Percentiles rank a stretch among this genome's conserved stretches.
phyloP scores from a whole-genome alignment of 35 echinoderm and acorn worm species.

The Apostichopus californicus region DNA sequence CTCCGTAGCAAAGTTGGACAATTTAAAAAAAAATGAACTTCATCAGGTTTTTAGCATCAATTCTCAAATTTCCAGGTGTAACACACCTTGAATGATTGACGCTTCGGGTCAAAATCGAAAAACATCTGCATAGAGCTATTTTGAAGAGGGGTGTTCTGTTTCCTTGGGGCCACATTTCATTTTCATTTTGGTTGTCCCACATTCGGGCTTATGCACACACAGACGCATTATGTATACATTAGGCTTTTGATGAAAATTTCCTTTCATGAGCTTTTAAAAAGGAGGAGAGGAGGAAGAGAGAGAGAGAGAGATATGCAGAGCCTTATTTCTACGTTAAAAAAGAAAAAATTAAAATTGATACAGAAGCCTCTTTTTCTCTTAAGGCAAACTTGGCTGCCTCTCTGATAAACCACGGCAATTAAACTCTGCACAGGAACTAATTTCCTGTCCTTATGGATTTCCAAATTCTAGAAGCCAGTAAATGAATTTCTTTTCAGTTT shows the following conservation, averaged over 20 bases:
- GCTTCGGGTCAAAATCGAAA: slow-evolving; percentile 65
- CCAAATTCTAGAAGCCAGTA: slow-evolving; percentile 38
- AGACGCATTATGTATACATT: slow-evolving; percentile 52
- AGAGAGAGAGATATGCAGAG: neutral
- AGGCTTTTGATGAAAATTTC: slow-evolving; percentile 43
- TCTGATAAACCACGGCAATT: slow-evolving; percentile 55
- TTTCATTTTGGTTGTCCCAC: slow-evolving; percentile 60
- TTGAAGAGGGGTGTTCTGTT: slow-evolving; percentile 51
- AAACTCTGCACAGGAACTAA: slow-evolving; percentile 57
- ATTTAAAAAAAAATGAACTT: slow-evolving; percentile 63
- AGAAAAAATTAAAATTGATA: slow-evolving; percentile 63
- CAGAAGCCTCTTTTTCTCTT: slow-evolving; percentile 44
- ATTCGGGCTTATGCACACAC: slow-evolving; percentile 34
- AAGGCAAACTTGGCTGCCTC: neutral
- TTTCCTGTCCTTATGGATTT: slow-evolving; percentile 61
- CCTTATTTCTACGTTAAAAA: neutral
- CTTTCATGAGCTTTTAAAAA: slow-evolving; percentile 15
- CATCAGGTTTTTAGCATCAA: slow-evolving; percentile 63
- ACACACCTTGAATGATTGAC: slow-evolving; percentile 66
- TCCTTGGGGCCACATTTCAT: slow-evolving; percentile 61
- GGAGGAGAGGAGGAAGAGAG: neutral
- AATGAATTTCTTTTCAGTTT: slow-evolving; percentile 45
- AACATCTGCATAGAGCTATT: slow-evolving; percentile 61
- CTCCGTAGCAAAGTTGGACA: slow-evolving; percentile 45
- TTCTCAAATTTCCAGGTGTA: slow-evolving; percentile 70